These are phyloP conservation scores for Cryptocephalus moraei DNA, from an alignment of 2,888 invertebrate genomes.

Conservation along the genomic window DNA sequence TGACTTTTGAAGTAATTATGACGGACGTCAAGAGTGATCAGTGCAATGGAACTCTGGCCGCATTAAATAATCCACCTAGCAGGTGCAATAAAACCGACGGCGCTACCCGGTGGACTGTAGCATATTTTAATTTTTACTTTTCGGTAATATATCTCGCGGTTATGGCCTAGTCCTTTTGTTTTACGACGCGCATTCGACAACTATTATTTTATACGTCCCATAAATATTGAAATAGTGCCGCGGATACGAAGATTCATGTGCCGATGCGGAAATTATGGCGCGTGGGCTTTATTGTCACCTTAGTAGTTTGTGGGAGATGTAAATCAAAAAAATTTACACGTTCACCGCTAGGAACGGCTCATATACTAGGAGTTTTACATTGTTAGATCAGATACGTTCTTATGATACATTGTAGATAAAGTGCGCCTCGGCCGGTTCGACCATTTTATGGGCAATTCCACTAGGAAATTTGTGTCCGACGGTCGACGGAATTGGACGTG, in stretches of 20 bases:
- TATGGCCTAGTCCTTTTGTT: slow-evolving; percentile 11
- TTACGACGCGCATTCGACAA: slow-evolving; percentile 16
- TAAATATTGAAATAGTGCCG: slow-evolving; percentile 20
- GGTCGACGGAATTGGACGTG: too few species aligned
- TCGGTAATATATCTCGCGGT: slow-evolving; percentile 8
- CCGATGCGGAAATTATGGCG: slow-evolving; percentile 18
- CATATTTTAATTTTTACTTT: slow-evolving; percentile 4
- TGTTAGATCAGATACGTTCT: too few species aligned
- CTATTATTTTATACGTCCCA: slow-evolving; percentile 20
- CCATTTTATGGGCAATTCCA: too few species aligned
- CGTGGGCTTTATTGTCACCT: slow-evolving; percentile 22
- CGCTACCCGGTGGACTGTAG: slow-evolving; percentile 3
- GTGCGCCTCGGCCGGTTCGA: too few species aligned
- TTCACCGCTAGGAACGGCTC: too few species aligned
- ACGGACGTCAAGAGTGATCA: too few species aligned
- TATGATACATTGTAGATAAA: too few species aligned
- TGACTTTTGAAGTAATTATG: too few species aligned
- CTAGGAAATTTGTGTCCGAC: too few species aligned
- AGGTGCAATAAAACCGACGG: slow-evolving; percentile 5
- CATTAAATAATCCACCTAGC: too few species aligned
- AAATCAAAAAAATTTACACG: slow-evolving; percentile 10
- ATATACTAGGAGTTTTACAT: too few species aligned
- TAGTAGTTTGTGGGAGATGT: slow-evolving; percentile 16
- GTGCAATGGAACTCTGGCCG: too few species aligned
- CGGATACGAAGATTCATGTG: slow-evolving; percentile 18